Base-by-base conservation (phyloP, 2,797 vertebrate species). In the Gorsachius magnificus region DNA sequence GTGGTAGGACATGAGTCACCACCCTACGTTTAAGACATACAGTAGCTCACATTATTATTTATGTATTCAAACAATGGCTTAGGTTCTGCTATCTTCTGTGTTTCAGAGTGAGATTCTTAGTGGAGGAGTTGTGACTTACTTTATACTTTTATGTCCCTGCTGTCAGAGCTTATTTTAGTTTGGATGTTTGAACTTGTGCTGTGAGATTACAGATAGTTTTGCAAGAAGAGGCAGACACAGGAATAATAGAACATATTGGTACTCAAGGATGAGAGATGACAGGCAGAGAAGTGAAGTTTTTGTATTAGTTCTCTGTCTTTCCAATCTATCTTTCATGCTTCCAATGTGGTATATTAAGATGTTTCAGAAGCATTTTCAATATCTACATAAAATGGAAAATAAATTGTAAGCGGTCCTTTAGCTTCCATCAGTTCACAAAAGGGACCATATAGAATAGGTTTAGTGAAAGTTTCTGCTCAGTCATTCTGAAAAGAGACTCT, bases 391-490 rank as follows among this genome's bases (percentile, higher is more conserved):
- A 83, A 66, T 46, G 28, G 21, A 50, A 82, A 80, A 57, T 2
- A 80, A 80, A 10, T 57, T 57, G 10, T 57, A 65, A 80, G 14
- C 29, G 16, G 6, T 83, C 64, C 5, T 89, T 92, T 31, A 68
- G 57, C 60, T 74, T 71, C 71, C 11, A 56, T 28, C 43, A 53
- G 11, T 60, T 83, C 53, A 53, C 4, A 21, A 56, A 86, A 68
- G 17, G 5, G 13, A 12, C 4, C 16, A 83, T 7, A 18, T 4
- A 36, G 3, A 57, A 61, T 1, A 72, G 4, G 1, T 18, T 65
- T 50, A 71, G 24, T 20, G 13, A 66, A 83, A 77, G 13, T 9
- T 77, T 87, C 64, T 78, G 18, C 31, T 74, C 33, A 75, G 38
- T 58, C 7, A 41, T 45, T 36, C 38, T 54, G n/a, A 87, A 41